phyloP scores from a whole-genome alignment of 1,140 invertebrate species.

The Mactra quadrangularis region DNA sequence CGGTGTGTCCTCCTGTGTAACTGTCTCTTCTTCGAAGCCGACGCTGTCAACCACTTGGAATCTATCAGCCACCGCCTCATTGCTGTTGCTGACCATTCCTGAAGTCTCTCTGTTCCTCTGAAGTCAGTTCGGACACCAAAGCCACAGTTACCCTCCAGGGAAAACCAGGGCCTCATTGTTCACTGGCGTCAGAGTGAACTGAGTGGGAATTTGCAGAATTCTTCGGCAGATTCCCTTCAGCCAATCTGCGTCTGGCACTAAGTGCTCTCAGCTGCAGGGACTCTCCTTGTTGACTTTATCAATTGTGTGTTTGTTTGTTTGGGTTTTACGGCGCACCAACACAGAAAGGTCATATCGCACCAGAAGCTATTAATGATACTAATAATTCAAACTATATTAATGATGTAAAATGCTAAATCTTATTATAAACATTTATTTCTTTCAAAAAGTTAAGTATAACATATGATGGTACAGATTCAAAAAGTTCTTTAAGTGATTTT shows the following conservation, averaged over 20 bases:
- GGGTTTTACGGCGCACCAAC: too few species aligned
- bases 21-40: conserved; percentile 1
- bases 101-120: background rate
- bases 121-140: background rate
- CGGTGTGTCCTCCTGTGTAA: background rate
- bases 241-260: background rate
- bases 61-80: background rate
- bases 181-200: background rate
- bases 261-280: background rate
- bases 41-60: conserved; percentile 3
- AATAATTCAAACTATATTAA: too few species aligned
- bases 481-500: too few species aligned
- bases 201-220: background rate
- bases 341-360: too few species aligned
- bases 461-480: too few species aligned
- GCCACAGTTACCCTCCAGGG: too few species aligned
- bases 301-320: too few species aligned
- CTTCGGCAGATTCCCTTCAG: background rate
- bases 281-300: background rate
- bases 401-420: too few species aligned
- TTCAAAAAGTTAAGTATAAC: too few species aligned
- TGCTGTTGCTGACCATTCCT: background rate
- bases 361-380: too few species aligned
- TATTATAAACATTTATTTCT: too few species aligned
- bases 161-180: conserved; percentile 17